Percentiles rank a stretch among this genome's conserved stretches.
These are phyloP conservation scores for Saguinus imperator DNA, from an alignment of 2,113 vertebrate species.

Conservation along the genomic window DNA sequence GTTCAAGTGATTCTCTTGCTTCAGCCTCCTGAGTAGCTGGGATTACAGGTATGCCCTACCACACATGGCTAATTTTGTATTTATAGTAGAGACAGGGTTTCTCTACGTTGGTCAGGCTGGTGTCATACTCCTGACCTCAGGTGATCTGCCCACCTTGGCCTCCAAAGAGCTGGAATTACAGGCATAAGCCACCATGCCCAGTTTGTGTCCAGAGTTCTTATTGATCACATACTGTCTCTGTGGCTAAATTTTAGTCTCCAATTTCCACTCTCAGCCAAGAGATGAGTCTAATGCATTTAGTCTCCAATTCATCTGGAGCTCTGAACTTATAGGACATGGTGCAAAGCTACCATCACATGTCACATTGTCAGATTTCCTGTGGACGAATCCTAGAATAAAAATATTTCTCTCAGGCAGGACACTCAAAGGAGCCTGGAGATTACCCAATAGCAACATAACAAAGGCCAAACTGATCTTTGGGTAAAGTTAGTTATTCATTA, in stretches of 20 bases:
- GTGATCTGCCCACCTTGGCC: no score
- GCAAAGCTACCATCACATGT: not conserved
- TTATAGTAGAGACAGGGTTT: no score
- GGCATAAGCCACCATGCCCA: no score
- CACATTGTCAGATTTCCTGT: not conserved
- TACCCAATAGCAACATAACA: not conserved
- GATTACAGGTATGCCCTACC: accelerated
- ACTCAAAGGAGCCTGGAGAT: not conserved
- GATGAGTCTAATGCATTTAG: not conserved
- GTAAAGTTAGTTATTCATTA: not conserved
- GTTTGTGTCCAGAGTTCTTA: not conserved
- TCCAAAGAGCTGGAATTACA: no score
- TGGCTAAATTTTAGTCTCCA: not conserved
- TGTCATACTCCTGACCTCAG: no score
- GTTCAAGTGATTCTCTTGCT: no score
- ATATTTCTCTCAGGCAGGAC: not conserved
- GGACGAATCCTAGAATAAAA: not conserved
- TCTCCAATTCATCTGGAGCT: not conserved
- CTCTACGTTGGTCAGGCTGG: no score
- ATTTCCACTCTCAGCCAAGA: accelerated
- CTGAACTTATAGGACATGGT: not conserved
- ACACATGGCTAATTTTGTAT: no score
- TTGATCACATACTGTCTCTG: not conserved
- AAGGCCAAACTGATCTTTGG: not conserved
- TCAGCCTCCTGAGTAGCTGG: no score